Percentiles rank a stretch among this genome's conserved stretches.
Conservation (phyloP, 2,797 vertebrate genomes). For the Nasua narica region DNA sequence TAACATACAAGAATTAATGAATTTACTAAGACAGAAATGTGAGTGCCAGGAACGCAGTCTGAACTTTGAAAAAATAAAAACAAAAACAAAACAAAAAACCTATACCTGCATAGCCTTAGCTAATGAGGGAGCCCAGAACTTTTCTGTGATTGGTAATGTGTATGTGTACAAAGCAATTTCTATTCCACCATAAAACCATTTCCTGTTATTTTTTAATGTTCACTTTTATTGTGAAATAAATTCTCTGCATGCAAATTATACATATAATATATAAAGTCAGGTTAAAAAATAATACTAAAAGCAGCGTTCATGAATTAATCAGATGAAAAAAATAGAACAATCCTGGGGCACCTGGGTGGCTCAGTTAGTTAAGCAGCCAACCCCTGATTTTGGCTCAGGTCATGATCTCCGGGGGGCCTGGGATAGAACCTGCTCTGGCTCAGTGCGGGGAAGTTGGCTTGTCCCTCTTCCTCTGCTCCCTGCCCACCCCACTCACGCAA, state of each 20-base stretch:
- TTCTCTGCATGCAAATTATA: background rate
- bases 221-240: background rate
- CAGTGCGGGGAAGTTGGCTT: background rate
- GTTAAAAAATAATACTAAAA: background rate
- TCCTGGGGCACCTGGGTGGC: background rate
- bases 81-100: background rate
- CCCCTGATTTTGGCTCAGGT: background rate
- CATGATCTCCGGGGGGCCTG: background rate
- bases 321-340: background rate
- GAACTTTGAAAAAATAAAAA: background rate
- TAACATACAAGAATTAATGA: background rate
- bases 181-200: background rate
- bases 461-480: background rate
- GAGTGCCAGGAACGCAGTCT: background rate
- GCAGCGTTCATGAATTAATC: background rate
- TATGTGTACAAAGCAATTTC: background rate
- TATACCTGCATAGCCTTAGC: background rate
- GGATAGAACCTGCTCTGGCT: background rate
- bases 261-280: background rate
- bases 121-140: background rate
- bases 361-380: background rate
- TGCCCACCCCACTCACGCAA: fast-evolving
- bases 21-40: background rate
- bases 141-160: background rate
- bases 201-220: background rate